A percentile compares a stretch with the other conserved stretches of the same genome.
These are phyloP conservation scores for Ranitomeya imitator DNA, from an alignment of 2,113 vertebrate genomes.

Conservation along the genomic window DNA sequence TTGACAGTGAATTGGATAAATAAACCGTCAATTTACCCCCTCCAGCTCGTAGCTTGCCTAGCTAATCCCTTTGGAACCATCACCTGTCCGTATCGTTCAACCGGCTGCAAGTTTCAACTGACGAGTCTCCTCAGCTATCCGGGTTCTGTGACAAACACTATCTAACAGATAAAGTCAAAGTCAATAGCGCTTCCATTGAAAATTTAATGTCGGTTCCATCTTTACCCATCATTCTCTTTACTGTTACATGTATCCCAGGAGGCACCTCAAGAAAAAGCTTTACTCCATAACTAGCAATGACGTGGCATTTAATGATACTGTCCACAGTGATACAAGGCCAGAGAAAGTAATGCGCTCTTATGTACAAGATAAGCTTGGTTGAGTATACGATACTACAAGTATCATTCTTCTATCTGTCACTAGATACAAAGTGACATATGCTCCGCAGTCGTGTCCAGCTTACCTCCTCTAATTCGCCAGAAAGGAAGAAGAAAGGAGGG, in stretches of 20 bases:
- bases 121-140: constrained; percentile 82
- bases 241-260: constrained; percentile 79
- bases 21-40: constrained; percentile 99
- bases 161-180: constrained; percentile 97
- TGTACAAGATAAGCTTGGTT: constrained; percentile 92
- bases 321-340: constrained; percentile 93
- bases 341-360: constrained; percentile 90
- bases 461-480: constrained; percentile 68
- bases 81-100: constrained; percentile 98
- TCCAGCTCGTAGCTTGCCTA: constrained; percentile 77
- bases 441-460: constrained; percentile 74
- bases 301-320: constrained; percentile 99
- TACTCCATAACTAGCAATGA: constrained; percentile 98
- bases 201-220: constrained; percentile 95
- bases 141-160: constrained; percentile 94
- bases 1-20: constrained; percentile 99
- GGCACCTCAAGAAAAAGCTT: constrained; percentile 84
- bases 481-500: constrained; percentile 56
- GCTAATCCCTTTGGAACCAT: constrained; percentile 93
- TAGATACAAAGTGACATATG: constrained; percentile 91
- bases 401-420: constrained; percentile 88
- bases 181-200: constrained; percentile 90
- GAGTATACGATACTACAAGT: constrained; percentile 76
- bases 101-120: constrained; percentile 81
- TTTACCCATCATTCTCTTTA: constrained; percentile 82